Evolutionary conservation across 2,888 invertebrate genomes (phyloP).

Genomic region (Busseola fusca): DNA sequence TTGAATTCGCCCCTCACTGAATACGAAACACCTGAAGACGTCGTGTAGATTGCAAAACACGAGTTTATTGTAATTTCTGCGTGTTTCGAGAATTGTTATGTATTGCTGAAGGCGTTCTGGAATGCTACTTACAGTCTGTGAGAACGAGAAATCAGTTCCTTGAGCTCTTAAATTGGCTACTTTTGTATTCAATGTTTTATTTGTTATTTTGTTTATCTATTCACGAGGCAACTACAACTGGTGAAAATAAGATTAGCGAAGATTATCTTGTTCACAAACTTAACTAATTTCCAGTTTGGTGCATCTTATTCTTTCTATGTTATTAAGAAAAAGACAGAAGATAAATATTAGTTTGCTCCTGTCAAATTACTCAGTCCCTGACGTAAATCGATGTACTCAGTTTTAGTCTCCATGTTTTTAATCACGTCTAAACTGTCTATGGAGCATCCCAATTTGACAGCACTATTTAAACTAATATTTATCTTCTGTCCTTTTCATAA

Average conservation of each 20-base stretch:
- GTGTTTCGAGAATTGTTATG: slow-evolving; percentile 36
- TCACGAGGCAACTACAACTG: background rate
- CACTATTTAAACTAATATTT: too few relatives aligned
- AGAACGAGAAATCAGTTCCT: background rate
- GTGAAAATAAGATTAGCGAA: background rate
- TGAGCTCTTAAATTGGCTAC: slow-evolving; percentile 1
- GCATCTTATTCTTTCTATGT: too few relatives aligned
- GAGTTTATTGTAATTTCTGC: slow-evolving; percentile 47
- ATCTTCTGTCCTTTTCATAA: too few relatives aligned
- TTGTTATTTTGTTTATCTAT: background rate
- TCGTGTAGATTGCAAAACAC: slow-evolving; percentile 43
- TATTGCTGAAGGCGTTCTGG: slow-evolving; percentile 6
- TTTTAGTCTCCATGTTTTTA: too few relatives aligned
- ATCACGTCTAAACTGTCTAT: too few relatives aligned
- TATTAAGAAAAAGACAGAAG: too few relatives aligned
- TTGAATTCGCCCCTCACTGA: slow-evolving; percentile 30
- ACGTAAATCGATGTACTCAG: too few relatives aligned
- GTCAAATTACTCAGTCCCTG: too few relatives aligned
- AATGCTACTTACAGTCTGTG: slow-evolving; percentile 22
- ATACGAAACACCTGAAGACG: slow-evolving; percentile 33
- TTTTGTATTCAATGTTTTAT: background rate
- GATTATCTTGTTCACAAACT: too few relatives aligned
- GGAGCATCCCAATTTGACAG: too few relatives aligned
- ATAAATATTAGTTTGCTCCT: too few relatives aligned
- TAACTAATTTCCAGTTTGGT: too few relatives aligned